Conservation (phyloP, 2,888 invertebrate genomes). For the Eucera pruinosa region DNA sequence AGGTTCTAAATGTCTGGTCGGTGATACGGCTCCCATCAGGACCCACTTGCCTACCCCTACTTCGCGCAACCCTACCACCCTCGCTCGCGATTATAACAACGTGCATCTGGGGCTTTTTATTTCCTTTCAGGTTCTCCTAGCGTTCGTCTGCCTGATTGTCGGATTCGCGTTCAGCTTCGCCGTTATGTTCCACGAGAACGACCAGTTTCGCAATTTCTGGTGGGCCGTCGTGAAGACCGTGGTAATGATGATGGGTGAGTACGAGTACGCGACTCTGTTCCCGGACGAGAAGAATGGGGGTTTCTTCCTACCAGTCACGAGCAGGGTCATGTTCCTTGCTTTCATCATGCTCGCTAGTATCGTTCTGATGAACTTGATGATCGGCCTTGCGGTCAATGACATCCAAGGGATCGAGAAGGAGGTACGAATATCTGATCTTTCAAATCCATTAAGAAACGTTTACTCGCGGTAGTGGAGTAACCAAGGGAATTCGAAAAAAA, state of each 20-base stretch:
- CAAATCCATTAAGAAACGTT: neutral
- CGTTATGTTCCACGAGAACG: conserved; percentile 85
- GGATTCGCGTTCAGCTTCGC: conserved; percentile 86
- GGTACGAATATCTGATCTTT: conserved; percentile 49
- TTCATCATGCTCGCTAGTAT: conserved; percentile 86
- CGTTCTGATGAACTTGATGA: conserved; percentile 86
- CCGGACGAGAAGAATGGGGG: conserved; percentile 46
- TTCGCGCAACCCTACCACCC: conserved; percentile 41
- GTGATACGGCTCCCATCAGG: conserved; percentile 55
- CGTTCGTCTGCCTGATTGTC: conserved; percentile 86
- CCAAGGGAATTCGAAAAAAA: no score
- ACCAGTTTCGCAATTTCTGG: conserved; percentile 80
- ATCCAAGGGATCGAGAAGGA: conserved; percentile 82
- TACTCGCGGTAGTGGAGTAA: no score
- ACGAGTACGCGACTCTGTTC: conserved; percentile 85
- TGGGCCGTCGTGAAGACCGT: conserved; percentile 84
- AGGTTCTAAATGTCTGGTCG: conserved; percentile 53
- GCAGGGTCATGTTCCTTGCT: conserved; percentile 85
- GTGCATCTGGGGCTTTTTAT: conserved; percentile 73
- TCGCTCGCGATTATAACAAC: conserved; percentile 67
- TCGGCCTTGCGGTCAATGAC: conserved; percentile 86
- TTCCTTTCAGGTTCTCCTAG: conserved; percentile 84
- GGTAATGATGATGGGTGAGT: conserved; percentile 87
- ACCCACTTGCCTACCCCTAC: conserved; percentile 58
- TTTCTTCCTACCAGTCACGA: conserved; percentile 75